Evolutionary conservation across 2,797 vertebrate genomes (phyloP).

Genomic region (Oreochromis grahami): DNA sequence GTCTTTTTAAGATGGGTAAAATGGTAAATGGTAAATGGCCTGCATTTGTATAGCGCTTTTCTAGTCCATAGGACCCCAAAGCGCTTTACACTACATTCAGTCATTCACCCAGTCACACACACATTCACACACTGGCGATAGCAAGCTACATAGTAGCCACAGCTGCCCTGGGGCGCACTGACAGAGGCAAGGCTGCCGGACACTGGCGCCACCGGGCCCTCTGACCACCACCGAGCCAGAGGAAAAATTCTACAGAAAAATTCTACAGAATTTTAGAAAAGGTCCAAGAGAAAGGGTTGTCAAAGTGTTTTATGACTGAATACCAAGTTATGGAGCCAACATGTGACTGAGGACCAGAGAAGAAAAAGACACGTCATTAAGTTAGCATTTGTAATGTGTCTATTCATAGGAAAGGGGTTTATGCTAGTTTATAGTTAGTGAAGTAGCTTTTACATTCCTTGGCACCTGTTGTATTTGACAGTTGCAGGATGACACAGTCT

Average conservation of each 20-base stretch:
- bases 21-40: no score
- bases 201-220: no score
- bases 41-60: no score
- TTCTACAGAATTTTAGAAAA: background rate
- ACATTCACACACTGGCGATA: no score
- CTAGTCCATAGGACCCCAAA: no score
- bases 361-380: background rate
- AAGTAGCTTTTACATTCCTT: background rate
- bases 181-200: no score
- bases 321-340: background rate
- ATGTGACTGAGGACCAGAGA: background rate
- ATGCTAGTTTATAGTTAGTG: background rate
- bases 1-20: background rate
- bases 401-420: background rate
- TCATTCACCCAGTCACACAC: no score
- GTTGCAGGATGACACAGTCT: background rate
- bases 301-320: background rate
- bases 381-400: background rate
- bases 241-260: background rate
- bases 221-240: background rate
- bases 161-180: no score
- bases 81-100: no score
- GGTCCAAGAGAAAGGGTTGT: background rate
- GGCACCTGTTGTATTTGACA: background rate
- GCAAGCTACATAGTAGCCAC: no score